Evolutionary conservation across 2,113 vertebrate genomes (phyloP).

Genomic region (Apeltes quadracus): DNA sequence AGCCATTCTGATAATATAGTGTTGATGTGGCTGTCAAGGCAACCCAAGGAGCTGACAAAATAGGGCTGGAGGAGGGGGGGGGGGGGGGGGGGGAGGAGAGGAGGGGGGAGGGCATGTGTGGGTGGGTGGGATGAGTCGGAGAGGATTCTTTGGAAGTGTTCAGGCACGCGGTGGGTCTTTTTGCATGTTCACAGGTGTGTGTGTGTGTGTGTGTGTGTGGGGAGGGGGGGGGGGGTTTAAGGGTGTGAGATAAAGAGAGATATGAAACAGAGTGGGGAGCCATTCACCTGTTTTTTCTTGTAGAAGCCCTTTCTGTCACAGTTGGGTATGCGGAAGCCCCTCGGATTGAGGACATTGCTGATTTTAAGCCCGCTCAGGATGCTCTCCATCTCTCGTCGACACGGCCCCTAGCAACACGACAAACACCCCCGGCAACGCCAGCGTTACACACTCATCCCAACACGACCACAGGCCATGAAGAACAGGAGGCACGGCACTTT

Average conservation of each 20-base stretch:
- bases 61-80: constrained; percentile 30
- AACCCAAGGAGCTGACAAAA: constrained; percentile 56
- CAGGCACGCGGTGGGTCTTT: constrained; percentile 67
- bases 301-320: constrained; percentile 98
- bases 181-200: constrained; percentile 59
- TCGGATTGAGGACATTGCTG: constrained; percentile 88
- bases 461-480: constrained; percentile 11
- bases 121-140: constrained; percentile 63
- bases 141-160: constrained; percentile 71
- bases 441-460: constrained; percentile 22
- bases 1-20: constrained; percentile 77
- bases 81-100: constrained; percentile 2
- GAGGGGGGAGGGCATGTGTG: constrained; percentile 38
- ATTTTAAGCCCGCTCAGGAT: constrained; percentile 91
- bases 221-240: too few relatives aligned
- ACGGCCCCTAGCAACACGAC: constrained; percentile 85
- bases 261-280: constrained; percentile 47
- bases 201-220: constrained; percentile 52
- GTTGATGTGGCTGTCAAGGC: constrained; percentile 77
- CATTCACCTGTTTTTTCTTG: constrained; percentile 96
- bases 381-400: constrained; percentile 94
- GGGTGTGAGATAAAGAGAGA: constrained; percentile 32
- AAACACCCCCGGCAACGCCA: constrained; percentile 31
- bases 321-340: constrained; percentile 94
- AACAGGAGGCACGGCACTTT: constrained; percentile 6